phyloP scores from a whole-genome alignment of 2,113 vertebrate species.

The Eupsittula cactorum region DNA sequence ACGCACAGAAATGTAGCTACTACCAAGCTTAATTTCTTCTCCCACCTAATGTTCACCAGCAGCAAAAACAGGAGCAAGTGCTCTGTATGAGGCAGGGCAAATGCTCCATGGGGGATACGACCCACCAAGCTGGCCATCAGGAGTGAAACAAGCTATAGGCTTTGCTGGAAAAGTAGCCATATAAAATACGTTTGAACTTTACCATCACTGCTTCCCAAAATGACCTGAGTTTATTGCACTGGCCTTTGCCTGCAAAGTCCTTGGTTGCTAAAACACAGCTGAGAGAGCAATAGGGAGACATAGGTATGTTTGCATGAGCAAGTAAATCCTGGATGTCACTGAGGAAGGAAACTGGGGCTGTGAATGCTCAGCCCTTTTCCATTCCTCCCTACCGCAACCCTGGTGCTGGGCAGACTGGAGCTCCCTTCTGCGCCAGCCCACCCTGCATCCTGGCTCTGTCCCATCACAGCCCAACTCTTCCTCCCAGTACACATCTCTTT shows the following conservation, averaged over 20 bases:
- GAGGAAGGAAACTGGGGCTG: background rate
- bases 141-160: background rate
- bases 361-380: background rate
- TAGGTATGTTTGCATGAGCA: background rate
- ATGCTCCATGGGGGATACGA: background rate
- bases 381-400: background rate
- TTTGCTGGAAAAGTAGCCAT: background rate
- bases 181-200: background rate
- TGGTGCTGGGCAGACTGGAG: fast-evolving
- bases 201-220: background rate
- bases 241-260: background rate
- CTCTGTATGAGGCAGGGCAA: background rate
- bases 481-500: background rate
- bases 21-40: constrained; percentile 32
- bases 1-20: constrained; percentile 5
- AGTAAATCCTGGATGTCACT: background rate
- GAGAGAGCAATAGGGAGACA: background rate
- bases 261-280: background rate
- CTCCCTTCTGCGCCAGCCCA: background rate
- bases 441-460: background rate
- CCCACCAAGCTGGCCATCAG: background rate
- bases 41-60: background rate
- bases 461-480: background rate
- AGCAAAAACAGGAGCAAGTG: background rate
- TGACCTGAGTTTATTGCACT: background rate